phyloP scores from a whole-genome alignment of 1,140 invertebrate species.

The Berghia stephanieae region DNA sequence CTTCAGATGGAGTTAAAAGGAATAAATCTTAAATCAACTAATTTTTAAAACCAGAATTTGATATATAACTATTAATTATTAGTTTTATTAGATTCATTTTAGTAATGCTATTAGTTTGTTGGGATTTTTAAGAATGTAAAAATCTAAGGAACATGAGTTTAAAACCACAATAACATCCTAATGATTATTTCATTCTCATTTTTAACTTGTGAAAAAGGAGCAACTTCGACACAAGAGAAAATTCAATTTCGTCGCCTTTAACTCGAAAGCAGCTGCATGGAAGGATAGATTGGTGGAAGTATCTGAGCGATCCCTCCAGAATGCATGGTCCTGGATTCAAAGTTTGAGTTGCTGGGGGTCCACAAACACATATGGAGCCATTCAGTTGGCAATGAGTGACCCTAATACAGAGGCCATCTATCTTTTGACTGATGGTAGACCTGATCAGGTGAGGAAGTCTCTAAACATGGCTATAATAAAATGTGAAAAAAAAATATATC shows the following conservation, averaged over 20 bases:
- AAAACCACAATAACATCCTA: no score
- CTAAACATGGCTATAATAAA: background rate
- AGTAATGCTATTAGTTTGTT: background rate
- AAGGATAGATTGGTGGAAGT: slow-evolving; percentile 64
- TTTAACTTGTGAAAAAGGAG: no score
- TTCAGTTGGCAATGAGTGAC: slow-evolving; percentile 63
- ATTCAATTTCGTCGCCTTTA: slow-evolving; percentile 65
- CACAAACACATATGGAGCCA: slow-evolving; percentile 65
- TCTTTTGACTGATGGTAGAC: slow-evolving; percentile 65
- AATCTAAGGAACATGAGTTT: background rate
- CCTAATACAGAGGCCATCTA: slow-evolving; percentile 64
- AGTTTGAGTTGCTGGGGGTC: slow-evolving; percentile 63
- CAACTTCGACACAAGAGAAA: slow-evolving; percentile 65
- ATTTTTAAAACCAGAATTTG: no score
- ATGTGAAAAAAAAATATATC: no score
- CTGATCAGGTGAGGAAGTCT: slow-evolving; percentile 59
- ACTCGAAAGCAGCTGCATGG: slow-evolving; percentile 59
- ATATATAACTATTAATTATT: no score
- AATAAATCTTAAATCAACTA: no score
- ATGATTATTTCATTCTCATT: no score
- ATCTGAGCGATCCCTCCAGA: slow-evolving; percentile 56
- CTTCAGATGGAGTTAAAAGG: no score
- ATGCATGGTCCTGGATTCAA: slow-evolving; percentile 65
- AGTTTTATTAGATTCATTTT: background rate
- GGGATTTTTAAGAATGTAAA: background rate